Percentiles rank a stretch among this genome's conserved stretches.
These are phyloP conservation scores for Drosophila suboccidentalis DNA, from an alignment of 2,888 invertebrate species.

Conservation along the genomic window DNA sequence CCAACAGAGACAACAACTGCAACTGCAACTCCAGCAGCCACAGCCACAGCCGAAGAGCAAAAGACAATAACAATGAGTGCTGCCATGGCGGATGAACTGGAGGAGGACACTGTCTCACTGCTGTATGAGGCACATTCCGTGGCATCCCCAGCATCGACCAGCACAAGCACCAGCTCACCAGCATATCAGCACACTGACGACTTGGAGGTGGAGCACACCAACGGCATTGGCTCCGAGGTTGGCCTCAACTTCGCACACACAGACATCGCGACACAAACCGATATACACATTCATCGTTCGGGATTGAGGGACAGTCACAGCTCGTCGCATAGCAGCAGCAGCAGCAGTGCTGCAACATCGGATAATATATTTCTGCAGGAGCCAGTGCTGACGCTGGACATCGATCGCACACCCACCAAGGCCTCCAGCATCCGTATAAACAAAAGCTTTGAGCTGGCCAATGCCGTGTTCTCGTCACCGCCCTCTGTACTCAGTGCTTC, in stretches of 20 bases:
- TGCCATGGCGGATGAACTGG: slow-evolving; percentile 41
- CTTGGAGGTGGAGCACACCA: slow-evolving; percentile 40
- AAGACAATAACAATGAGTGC: slow-evolving; percentile 61
- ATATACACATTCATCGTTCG: slow-evolving; percentile 55
- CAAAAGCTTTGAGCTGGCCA: slow-evolving; percentile 82
- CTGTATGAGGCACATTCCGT: slow-evolving; percentile 54
- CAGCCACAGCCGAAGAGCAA: slow-evolving; percentile 44
- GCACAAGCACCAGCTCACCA: slow-evolving; percentile 48
- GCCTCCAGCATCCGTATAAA: slow-evolving; percentile 85
- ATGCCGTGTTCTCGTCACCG: slow-evolving; percentile 83
- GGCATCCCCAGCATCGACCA: slow-evolving; percentile 48
- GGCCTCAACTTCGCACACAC: slow-evolving; percentile 32
- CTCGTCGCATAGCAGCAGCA: slow-evolving; percentile 75
- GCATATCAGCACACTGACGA: slow-evolving; percentile 59
- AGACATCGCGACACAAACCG: slow-evolving; percentile 8
- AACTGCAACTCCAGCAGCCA: slow-evolving; percentile 5
- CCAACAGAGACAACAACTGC: slow-evolving; percentile 25
- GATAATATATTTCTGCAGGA: slow-evolving; percentile 85
- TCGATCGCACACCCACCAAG: slow-evolving; percentile 85
- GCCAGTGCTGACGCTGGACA: slow-evolving; percentile 84
- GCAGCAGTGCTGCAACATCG: slow-evolving; percentile 67
- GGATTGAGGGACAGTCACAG: slow-evolving; percentile 79
- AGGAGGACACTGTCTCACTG: slow-evolving; percentile 49
- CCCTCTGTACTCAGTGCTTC: slow-evolving; percentile 71
- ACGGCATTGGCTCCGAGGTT: slow-evolving; percentile 27